Evolutionary conservation across 2,113 vertebrate species (phyloP).

Genomic region (Tragelaphus imberbis): DNA sequence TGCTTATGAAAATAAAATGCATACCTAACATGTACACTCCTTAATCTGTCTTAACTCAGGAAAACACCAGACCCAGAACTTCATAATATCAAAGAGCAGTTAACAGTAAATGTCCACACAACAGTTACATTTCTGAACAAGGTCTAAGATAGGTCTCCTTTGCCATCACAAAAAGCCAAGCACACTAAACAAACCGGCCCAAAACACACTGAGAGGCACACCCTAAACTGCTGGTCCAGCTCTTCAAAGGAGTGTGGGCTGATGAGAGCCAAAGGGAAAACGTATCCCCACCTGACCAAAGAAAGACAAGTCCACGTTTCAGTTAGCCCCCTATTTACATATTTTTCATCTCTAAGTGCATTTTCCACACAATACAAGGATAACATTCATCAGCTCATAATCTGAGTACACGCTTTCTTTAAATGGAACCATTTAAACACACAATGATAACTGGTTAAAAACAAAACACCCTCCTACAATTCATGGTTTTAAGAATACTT

Average conservation of each 20-base stretch:
- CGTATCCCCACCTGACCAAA: not conserved
- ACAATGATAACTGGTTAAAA: slow-evolving; percentile 13
- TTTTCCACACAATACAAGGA: slow-evolving; percentile 16
- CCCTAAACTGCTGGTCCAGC: not conserved
- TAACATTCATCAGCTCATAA: slow-evolving; percentile 42
- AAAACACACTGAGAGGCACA: not conserved
- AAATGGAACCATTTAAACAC: slow-evolving; percentile 46
- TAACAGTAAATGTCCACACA: not conserved
- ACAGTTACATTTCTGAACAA: not conserved
- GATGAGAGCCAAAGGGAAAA: not conserved
- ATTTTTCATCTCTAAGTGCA: slow-evolving; percentile 37
- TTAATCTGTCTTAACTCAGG: not conserved
- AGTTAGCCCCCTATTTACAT: not conserved
- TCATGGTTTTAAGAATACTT: slow-evolving; percentile 49
- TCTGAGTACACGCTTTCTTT: slow-evolving; percentile 5
- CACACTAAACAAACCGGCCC: not conserved
- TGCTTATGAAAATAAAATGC: slow-evolving; percentile 7
- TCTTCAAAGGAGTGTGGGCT: not conserved
- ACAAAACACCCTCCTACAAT: not conserved
- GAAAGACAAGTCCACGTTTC: not conserved
- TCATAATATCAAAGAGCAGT: not conserved
- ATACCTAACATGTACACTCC: not conserved
- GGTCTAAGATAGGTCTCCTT: not conserved
- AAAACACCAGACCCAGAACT: slow-evolving; percentile 1
- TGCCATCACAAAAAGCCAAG: slow-evolving; percentile 29